phyloP scores from a whole-genome alignment of 1,140 invertebrate species.

The Nomia melanderi region DNA sequence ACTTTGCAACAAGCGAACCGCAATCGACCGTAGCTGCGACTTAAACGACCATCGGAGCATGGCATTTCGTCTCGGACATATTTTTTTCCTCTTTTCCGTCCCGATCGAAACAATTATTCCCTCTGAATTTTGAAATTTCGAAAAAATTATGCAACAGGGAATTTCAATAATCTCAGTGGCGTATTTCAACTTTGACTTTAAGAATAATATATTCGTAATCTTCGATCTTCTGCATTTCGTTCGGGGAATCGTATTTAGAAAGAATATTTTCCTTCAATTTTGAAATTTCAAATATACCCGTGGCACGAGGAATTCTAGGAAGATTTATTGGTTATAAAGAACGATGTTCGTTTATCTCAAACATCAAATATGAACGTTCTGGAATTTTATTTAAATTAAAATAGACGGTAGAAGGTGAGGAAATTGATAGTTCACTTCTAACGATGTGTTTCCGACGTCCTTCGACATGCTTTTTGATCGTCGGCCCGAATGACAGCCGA shows the following conservation, averaged over 20 bases:
- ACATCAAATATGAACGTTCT: not conserved
- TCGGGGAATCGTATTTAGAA: too few relatives aligned
- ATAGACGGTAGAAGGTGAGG: not conserved
- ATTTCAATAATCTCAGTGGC: too few relatives aligned
- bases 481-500: not conserved
- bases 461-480: not conserved
- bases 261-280: too few relatives aligned
- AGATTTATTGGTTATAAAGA: too few relatives aligned
- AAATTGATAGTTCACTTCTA: not conserved
- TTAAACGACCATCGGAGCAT: not conserved
- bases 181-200: too few relatives aligned
- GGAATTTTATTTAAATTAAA: not conserved
- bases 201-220: too few relatives aligned
- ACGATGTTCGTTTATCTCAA: accelerated
- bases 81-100: not conserved
- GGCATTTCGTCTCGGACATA: not conserved
- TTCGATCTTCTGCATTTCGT: too few relatives aligned
- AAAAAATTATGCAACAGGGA: too few relatives aligned
- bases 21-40: not conserved
- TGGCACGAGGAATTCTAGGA: too few relatives aligned
- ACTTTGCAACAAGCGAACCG: constrained; percentile 21
- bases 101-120: not conserved
- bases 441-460: not conserved
- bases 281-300: too few relatives aligned
- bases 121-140: not conserved